Percentiles rank a stretch among this genome's conserved stretches.
These are phyloP conservation scores for Botia almorhae DNA, from an alignment of 2,797 vertebrate genomes.

Conservation along the genomic window DNA sequence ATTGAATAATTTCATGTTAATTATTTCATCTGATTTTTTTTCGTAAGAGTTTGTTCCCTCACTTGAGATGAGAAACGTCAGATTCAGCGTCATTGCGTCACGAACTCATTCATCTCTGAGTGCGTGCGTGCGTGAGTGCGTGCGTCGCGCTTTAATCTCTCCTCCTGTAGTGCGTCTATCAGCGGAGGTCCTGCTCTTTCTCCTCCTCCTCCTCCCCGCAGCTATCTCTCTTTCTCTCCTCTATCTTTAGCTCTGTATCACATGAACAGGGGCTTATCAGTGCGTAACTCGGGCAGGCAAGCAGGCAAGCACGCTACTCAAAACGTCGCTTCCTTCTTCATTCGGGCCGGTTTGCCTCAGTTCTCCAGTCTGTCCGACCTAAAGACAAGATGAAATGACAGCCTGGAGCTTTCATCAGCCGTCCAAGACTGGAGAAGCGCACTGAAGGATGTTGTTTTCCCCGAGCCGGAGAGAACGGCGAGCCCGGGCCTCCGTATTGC, in stretches of 20 bases:
- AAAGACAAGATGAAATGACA: conserved; percentile 71
- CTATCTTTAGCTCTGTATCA: conserved; percentile 73
- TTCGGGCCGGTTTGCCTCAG: conserved; percentile 1
- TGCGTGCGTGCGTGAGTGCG: no score
- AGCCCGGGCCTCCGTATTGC: conserved; percentile 68
- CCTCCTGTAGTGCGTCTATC: no score
- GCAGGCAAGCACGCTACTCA: not conserved
- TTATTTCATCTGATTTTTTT: no score
- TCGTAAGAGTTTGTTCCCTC: no score
- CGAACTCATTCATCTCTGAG: conserved; percentile 12
- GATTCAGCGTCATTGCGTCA: conserved; percentile 24
- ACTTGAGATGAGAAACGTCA: not conserved
- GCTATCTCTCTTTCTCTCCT: conserved; percentile 21
- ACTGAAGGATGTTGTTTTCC: conserved; percentile 69
- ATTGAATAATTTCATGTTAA: no score
- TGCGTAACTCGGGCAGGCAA: not conserved
- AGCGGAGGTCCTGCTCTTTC: not conserved
- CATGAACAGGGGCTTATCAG: conserved; percentile 62
- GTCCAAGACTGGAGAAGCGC: conserved; percentile 62
- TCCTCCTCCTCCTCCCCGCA: not conserved
- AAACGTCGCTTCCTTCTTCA: not conserved
- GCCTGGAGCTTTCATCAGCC: conserved; percentile 46
- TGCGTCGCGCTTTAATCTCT: conserved; percentile 4
- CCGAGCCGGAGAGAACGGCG: conserved; percentile 56
- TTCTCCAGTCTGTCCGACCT: not conserved